Base-by-base conservation (phyloP, 2,797 vertebrate genomes). In the Iguana delicatissima region DNA sequence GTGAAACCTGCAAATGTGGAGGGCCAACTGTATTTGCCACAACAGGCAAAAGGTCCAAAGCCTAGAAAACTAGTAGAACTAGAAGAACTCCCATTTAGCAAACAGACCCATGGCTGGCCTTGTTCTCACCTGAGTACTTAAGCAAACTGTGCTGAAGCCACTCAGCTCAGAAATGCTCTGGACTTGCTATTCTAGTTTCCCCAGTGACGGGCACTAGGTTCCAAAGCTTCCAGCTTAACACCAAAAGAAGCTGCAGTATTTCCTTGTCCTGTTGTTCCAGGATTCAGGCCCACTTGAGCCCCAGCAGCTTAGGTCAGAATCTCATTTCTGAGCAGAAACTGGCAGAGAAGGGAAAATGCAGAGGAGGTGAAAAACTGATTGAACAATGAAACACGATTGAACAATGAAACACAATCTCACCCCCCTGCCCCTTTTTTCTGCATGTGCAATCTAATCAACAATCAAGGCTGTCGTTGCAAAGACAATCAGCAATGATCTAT, bases 141-240 rank as follows among this genome's bases (percentile, higher is more conserved):
- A 29, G 59, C 14, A 9, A 10, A 26, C 35, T 82, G 29, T 5
- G 38, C 32, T 73, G 32, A n/a, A 59, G 69, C 42, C 12, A 6
- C 46, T 42, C 16, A 18, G 46, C 59, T 57, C 26, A 38, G 14
- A 59, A 89, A 1, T 0, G 13, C 76, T 0, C 0, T 90, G 86
- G 57, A 91, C 94, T 88, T 57, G 93, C 86, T 86, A 0, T 0
- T 88, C 94, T 91, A 77, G 95, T 96, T 94, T 84, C 92, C 90
- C 93, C 90, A 92, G 91, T 22, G 52, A 89, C 87, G 82, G 83
- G 89, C 85, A 82, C 86, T 80, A 89, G 57, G 42, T 13, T 64
- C 83, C 84, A 1, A 29, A 29, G 84, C 35, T 29, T 62, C 73
- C 26, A 52, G 26, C 7, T 18, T 52, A 55, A 26, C 20, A 8